Percentiles rank a stretch among this genome's conserved stretches.
phyloP scores from a whole-genome alignment of 1,140 invertebrate species.

The Laupala kohalensis region DNA sequence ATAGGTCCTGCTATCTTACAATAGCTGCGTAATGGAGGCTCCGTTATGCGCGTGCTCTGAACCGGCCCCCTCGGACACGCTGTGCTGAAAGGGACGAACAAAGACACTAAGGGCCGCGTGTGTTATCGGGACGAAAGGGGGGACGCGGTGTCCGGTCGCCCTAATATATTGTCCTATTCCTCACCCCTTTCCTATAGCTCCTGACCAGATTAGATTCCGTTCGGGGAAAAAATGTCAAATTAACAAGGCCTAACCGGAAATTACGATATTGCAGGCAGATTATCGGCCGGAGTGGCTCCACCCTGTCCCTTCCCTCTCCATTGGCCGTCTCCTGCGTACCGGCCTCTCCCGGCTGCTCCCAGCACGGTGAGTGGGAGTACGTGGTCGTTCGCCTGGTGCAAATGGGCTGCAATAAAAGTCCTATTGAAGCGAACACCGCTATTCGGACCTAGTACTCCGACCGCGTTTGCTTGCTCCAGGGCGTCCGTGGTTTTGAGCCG shows the following conservation, averaged over 20 bases:
- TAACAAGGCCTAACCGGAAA: not conserved
- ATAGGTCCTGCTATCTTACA: not conserved
- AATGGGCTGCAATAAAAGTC: not conserved
- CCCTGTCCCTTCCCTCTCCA: not conserved
- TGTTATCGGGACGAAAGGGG: not conserved
- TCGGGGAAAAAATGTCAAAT: not conserved
- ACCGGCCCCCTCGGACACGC: not conserved
- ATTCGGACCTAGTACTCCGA: not conserved
- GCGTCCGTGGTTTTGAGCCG: too few species aligned
- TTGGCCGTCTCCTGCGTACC: too few species aligned
- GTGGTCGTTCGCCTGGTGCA: not conserved
- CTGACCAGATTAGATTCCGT: not conserved
- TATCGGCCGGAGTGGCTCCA: not conserved
- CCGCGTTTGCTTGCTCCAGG: not conserved
- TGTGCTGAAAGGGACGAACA: not conserved
- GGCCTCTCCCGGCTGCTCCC: not conserved
- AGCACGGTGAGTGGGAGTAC: not conserved
- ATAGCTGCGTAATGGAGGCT: not conserved
- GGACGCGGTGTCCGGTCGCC: not conserved
- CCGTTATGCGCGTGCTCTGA: not conserved
- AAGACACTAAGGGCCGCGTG: not conserved
- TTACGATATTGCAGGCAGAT: not conserved
- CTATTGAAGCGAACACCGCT: not conserved
- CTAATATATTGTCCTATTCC: not conserved
- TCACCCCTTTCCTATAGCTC: not conserved